These are phyloP conservation scores for Xenentodon cancila DNA, from an alignment of 2,797 vertebrate species.

Conservation along the genomic window DNA sequence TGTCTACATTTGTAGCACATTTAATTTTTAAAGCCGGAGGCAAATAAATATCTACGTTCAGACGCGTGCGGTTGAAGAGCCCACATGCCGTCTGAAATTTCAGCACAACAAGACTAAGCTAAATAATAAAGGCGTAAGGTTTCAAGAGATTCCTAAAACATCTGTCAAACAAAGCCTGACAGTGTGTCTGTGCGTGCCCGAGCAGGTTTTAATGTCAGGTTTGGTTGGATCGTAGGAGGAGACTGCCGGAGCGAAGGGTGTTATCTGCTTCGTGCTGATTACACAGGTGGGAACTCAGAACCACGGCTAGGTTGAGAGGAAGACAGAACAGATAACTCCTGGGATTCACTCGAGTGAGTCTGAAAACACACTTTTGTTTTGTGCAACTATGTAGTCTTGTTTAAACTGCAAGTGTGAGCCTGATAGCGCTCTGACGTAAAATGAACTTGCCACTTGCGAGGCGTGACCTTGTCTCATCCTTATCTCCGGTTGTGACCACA, in stretches of 20 bases:
- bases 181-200: constrained; percentile 35
- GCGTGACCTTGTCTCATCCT: constrained; percentile 18
- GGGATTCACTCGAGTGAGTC: constrained; percentile 1
- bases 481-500: neutral
- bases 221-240: constrained; percentile 13
- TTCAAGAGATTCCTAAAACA: constrained; percentile 52
- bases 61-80: constrained; percentile 41
- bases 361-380: constrained; percentile 40
- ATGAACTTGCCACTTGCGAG: constrained; percentile 3
- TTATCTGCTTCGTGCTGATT: constrained; percentile 64
- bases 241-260: constrained; percentile 16
- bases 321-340: constrained; percentile 35
- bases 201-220: constrained; percentile 52
- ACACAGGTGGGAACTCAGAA: constrained; percentile 47
- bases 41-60: constrained; percentile 32
- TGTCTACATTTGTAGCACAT: too few species aligned
- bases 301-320: constrained; percentile 10
- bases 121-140: constrained; percentile 38
- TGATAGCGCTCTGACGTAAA: constrained; percentile 25
- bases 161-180: constrained; percentile 40
- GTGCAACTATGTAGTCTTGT: constrained; percentile 23
- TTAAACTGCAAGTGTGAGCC: constrained; percentile 3
- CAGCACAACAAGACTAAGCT: constrained; percentile 19
- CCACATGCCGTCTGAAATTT: constrained; percentile 36
- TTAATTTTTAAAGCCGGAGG: too few species aligned